Evolutionary conservation across 1,140 invertebrate genomes (phyloP).

Genomic region (Eumaeus atala): DNA sequence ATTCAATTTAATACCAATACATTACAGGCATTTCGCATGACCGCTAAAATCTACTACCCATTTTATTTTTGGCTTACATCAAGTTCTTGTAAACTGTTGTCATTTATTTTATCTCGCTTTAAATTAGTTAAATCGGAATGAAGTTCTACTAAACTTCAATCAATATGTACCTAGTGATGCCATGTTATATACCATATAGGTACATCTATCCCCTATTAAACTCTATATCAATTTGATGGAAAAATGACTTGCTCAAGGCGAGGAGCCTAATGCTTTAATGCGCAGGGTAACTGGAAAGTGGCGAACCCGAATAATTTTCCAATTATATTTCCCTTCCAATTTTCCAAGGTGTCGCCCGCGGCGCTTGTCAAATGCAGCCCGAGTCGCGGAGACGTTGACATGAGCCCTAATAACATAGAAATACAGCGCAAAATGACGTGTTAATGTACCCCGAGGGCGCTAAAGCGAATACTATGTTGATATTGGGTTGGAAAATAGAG

Average conservation of each 20-base stretch:
- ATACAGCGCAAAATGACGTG: constrained; percentile 19
- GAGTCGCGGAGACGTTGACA: constrained; percentile 13
- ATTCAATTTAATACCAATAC: too few relatives aligned
- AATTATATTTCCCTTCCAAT: constrained; percentile 73
- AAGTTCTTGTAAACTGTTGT: too few relatives aligned
- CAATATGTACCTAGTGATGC: too few relatives aligned
- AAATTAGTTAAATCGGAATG: too few relatives aligned
- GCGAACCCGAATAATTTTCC: constrained; percentile 70
- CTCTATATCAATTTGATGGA: constrained; percentile 32
- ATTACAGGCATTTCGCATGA: too few relatives aligned
- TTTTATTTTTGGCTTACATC: too few relatives aligned
- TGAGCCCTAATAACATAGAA: constrained; percentile 18
- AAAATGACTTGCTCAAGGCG: constrained; percentile 35
- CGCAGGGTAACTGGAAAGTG: constrained; percentile 55
- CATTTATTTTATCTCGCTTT: too few relatives aligned
- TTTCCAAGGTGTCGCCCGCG: constrained; percentile 69
- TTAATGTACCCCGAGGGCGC: constrained; percentile 1
- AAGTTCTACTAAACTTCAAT: too few relatives aligned
- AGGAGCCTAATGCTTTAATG: constrained; percentile 39
- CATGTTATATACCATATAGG: not conserved
- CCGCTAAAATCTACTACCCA: too few relatives aligned
- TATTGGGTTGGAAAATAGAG: too few relatives aligned
- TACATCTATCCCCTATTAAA: not conserved
- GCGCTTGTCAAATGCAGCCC: constrained; percentile 70
- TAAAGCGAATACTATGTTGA: too few relatives aligned